Evolutionary conservation across 1,140 invertebrate genomes (phyloP), one percentile per base, ranked within the genome.

Genomic region (Aricia agestis): DNA sequence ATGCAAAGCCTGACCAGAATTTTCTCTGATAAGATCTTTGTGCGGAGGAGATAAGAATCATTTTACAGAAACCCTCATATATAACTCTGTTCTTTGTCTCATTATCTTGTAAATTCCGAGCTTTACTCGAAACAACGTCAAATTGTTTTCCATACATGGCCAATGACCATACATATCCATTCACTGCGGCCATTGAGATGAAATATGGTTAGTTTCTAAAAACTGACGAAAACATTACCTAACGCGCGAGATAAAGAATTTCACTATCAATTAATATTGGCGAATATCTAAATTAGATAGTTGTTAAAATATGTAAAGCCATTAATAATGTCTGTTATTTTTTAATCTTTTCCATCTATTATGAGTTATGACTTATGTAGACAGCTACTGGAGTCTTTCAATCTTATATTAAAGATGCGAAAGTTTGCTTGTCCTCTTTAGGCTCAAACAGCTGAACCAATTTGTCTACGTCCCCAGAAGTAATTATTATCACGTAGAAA

Each of bases 221-320:
- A 52, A 52, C 45, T 52, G 11, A 52, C 45, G 45, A 52, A 52
- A 52, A 52, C 45, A 52, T 52, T 52, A 52, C 45, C 45, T 52
- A 52, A 52, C 9, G 9, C 17, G 6, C 7, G 58, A 59, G 17
- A 18, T 7, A 59, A 18, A 18, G 18, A 59, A n/a, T 59, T 15
- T 59, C 58, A 59, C 58, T 18, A 18, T 59, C 58, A 59, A 59
- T 59, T 59, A 19, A 59, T 59, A 19, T 15, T 59, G 58, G 58
- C 18, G n/a, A 18, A 59, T 59, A 5, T 59, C 18, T 59, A 59
- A 18, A 59, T 59, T 59, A 59, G 18, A 59, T 59, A 59, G n/a
- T 59, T 18, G 58, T 59, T 11, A 6, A 9, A 36, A 36, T 58
- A 58, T 58, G 52, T 58, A 15, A 58, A 17, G n/a, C 18, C 15